A percentile compares a stretch with the other conserved stretches of the same genome.
Conservation (phyloP, 2,113 vertebrate species). For the Glaucidium brasilianum region DNA sequence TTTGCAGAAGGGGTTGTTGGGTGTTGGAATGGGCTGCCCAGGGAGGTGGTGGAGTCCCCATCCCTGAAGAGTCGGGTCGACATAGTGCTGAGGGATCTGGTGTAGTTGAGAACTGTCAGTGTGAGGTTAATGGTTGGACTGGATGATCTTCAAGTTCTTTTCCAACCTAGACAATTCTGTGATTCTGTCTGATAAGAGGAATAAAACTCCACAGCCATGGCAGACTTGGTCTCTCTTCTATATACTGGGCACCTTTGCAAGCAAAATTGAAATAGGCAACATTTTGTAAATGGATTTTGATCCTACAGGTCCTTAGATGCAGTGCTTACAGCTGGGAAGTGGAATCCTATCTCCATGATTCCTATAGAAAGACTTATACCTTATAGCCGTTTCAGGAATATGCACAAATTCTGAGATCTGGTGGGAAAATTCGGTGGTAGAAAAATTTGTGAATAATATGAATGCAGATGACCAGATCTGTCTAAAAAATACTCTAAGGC, state of each 20-base stretch:
- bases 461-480: background rate
- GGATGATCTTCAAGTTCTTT: too few relatives aligned
- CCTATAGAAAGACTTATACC: fast-evolving
- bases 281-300: background rate
- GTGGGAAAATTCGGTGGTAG: background rate
- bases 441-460: background rate
- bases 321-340: background rate
- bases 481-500: background rate
- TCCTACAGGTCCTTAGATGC: background rate
- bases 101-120: too few relatives aligned
- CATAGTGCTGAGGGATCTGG: too few relatives aligned
- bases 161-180: too few relatives aligned
- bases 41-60: too few relatives aligned
- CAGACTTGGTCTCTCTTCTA: background rate
- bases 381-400: background rate
- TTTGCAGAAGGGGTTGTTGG: too few relatives aligned
- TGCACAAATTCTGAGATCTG: background rate
- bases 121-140: too few relatives aligned
- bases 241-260: background rate
- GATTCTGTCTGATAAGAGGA: background rate
- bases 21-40: too few relatives aligned
- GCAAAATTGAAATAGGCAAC: background rate
- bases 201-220: background rate
- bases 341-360: background rate
- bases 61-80: too few relatives aligned